Base-by-base conservation (phyloP, 2,888 invertebrate species). In the Actias luna region DNA sequence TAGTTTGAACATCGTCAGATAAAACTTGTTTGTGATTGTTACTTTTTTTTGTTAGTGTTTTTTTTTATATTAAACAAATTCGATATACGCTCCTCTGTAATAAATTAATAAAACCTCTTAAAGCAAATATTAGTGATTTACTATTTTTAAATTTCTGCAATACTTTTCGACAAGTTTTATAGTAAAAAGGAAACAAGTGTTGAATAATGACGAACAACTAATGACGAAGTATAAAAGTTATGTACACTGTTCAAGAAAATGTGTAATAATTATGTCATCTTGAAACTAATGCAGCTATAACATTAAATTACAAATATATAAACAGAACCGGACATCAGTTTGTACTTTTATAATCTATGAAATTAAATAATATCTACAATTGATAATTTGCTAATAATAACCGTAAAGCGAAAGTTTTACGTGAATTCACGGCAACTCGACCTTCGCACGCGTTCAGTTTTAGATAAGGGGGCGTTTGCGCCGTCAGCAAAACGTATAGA, bases 381-480 rank as follows among this genome's bases (percentile, higher is more conserved):
- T 39, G 16, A n/a, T 16, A 42, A n/a, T 2, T 59, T 14, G 14
- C 22, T 25, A 4, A 35, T 16, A 35, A 4, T 39, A 14, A 36
- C 16, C 25, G 22, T 18, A 16, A n/a, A 31, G 14, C 12, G 33
- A 25, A 25, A 36, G 22, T 59, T 59, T 59, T 42, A 59, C 42
- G 42, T 29, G 42, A 46, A 59, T 42, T 39, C 59, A 18, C 25
- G 10, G 25, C 29, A 55, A 55, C 36, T 36, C 29, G 59, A 42
- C 59, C 59, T 59, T 59, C 42, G 27, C 22, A 39, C 59, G 25
- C 42, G 59, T 42, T 59, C 42, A 39, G 39, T 59, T 59, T 59
- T 59, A 59, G 42, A 59, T 59, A 59, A 59, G 42, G 35, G 22
- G 55, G 55, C 27, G 55, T 55, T 29, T 58, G 33, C 58, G 31